Evolutionary conservation across 1,140 invertebrate species (phyloP).

Genomic region (Bombyx mori): DNA sequence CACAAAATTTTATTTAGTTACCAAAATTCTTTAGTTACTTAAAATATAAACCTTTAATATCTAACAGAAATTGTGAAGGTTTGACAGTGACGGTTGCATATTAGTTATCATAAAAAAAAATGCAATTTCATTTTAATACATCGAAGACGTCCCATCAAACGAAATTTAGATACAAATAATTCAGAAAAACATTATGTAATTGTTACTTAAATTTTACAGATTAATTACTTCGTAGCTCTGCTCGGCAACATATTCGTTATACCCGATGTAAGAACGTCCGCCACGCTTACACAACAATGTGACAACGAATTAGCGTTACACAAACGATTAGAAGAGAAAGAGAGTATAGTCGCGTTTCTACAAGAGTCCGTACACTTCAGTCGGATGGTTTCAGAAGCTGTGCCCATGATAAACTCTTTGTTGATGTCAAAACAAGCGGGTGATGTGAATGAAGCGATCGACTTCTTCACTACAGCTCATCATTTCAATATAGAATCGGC

Average conservation of each 20-base stretch:
- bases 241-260: conserved; percentile 57
- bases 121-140: too few relatives aligned
- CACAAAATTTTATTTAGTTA: too few relatives aligned
- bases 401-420: conserved; percentile 80
- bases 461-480: conserved; percentile 86
- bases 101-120: too few relatives aligned
- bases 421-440: conserved; percentile 81
- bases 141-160: too few relatives aligned
- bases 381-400: conserved; percentile 75
- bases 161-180: too few relatives aligned
- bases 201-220: conserved; percentile 27
- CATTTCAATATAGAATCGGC: conserved; percentile 83
- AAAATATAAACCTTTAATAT: too few relatives aligned
- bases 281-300: conserved; percentile 38
- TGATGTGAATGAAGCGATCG: conserved; percentile 87
- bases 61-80: too few relatives aligned
- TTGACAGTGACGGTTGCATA: too few relatives aligned
- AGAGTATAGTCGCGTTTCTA: conserved; percentile 70
- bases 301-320: conserved; percentile 56
- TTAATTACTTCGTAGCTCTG: conserved; percentile 60
- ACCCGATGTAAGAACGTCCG: conserved; percentile 40
- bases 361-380: conserved; percentile 79
- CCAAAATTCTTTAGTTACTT: too few relatives aligned
- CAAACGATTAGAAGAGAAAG: conserved; percentile 65
- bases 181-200: neutral